Evolutionary conservation across 30 jellyfish, hydroid and myxozoan species (phyloP), one percentile per base, ranked within the genome.

Genomic region (Haliclystus octoradiatus): DNA sequence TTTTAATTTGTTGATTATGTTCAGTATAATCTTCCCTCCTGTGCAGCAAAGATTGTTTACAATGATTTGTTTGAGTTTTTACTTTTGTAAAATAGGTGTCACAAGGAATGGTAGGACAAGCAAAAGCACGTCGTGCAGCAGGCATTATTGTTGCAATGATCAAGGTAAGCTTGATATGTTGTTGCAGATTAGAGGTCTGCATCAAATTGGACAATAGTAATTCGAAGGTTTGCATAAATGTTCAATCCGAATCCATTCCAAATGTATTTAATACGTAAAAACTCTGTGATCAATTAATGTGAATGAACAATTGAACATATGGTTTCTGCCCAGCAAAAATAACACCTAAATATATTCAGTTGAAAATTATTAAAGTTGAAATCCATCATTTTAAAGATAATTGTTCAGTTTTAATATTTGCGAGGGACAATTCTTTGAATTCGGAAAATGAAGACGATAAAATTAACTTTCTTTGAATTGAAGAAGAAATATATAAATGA

Each of bases 31-130:
- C n/a, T n/a, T n/a, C n/a, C n/a, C n/a, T n/a, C 7, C 69, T 15
- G 46, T 22, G 22, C 23, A 4, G 23, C 46, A 13, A 19, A 12
- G 64, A 65, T 4, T 65, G 70, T 31, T 65, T 25, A 7, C 13
- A 12, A 12, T 60, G 15, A 60, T 60, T 60, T 12, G 24, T 12
- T 60, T 12, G 7, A 47, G n/a, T 47, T 9, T 12, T 9, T 47
- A 47, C n/a, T 12, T 47, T 47, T 12, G 22, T 12, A 57, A 57
- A 57, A 22, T 61, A 90, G 99, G 94, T 82, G 2, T 78, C 96
- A 22, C 95, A 92, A 50, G 99, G 99, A 13, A 92, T 92, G 99
- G 99, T 92, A 33, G 99, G 99, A 25, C 99, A 92, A 75, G 53
- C 70, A 34, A 82, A 83, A 62, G 99, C 99, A 5, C 87, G 99